Evolutionary conservation across 2,888 invertebrate genomes (phyloP), one percentile per base, ranked within the genome.

Genomic region (Hanleya hanleyi): DNA sequence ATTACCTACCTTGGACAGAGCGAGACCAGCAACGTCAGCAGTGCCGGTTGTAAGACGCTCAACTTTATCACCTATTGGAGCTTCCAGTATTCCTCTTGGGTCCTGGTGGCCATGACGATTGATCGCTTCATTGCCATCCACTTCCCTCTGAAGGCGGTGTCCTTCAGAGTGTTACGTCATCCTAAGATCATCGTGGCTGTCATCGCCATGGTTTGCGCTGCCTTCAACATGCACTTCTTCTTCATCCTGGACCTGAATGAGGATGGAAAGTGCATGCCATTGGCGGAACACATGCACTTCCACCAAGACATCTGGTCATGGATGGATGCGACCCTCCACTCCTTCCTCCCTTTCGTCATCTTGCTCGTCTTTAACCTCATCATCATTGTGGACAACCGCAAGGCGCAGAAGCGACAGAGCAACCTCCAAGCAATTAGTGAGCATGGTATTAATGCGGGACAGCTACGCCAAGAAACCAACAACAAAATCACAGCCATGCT

Each of bases 31-130:
- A 76, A 73, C 18, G 37, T 70, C 0, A 80, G 75, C 26, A 64
- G 74, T 9, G 73, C 77, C 5, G 32, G 29, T 12, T 77, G 77
- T 62, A 67, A 69, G 37, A 18, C 66, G 5, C 50, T 85, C 32
- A 79, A 80, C 68, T 83, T 85, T 65, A 41, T 84, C 26, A 76
- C 80, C 9, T 86, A 85, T 70, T 78, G 82, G 62, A 81, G 78
- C 38, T 85, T 82, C 67, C 79, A 84, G 64, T 74, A 80, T 47
- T 79, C 85, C 37, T 84, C 81, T 12, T 87, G 87, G 87, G 75
- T 84, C n/a, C 75, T 86, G 5, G 86, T 86, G 64, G 81, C 81
- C 18, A 86, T 87, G 86, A 87, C 87, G 7, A 74, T 84, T 7
- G 86, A 87, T 67, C 67, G 86, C 36, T 85, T 82, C 66, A 75